Percentiles rank a stretch among this genome's conserved stretches.
phyloP scores from a whole-genome alignment of 2,888 invertebrate genomes.

The Patella ulyssiponensis region DNA sequence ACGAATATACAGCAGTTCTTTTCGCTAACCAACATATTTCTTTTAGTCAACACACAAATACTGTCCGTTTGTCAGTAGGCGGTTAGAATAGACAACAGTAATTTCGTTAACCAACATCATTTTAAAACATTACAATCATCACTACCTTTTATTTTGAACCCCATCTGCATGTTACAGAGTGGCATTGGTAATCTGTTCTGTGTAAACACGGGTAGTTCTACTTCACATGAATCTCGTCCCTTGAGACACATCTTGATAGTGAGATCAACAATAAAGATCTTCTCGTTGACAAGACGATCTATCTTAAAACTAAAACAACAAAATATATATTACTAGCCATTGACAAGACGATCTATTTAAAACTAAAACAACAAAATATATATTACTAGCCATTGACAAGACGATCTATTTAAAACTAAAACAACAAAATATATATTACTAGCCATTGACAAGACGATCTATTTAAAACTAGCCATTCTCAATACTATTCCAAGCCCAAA shows the following conservation, averaged over 20 bases:
- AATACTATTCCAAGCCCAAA: too few species aligned
- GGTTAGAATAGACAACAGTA: too few species aligned
- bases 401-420: constrained; percentile 22
- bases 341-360: constrained; percentile 17
- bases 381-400: neutral
- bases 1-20: too few species aligned
- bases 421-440: neutral
- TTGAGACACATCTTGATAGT: constrained; percentile 22
- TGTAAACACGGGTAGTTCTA: constrained; percentile 18
- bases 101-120: too few species aligned
- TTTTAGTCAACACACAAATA: too few species aligned
- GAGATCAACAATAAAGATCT: constrained; percentile 24
- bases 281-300: constrained; percentile 14
- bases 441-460: constrained; percentile 9
- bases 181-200: constrained; percentile 20
- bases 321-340: neutral
- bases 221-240: constrained; percentile 15
- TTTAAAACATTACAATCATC: neutral
- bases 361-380: constrained; percentile 8
- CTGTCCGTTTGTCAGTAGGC: too few species aligned
- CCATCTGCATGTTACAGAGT: constrained; percentile 12
- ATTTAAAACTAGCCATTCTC: constrained; percentile 19
- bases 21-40: too few species aligned
- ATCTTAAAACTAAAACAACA: constrained; percentile 21
- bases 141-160: constrained; percentile 23